Conservation (phyloP, 2,113 vertebrate genomes). For the Candoia aspera region DNA sequence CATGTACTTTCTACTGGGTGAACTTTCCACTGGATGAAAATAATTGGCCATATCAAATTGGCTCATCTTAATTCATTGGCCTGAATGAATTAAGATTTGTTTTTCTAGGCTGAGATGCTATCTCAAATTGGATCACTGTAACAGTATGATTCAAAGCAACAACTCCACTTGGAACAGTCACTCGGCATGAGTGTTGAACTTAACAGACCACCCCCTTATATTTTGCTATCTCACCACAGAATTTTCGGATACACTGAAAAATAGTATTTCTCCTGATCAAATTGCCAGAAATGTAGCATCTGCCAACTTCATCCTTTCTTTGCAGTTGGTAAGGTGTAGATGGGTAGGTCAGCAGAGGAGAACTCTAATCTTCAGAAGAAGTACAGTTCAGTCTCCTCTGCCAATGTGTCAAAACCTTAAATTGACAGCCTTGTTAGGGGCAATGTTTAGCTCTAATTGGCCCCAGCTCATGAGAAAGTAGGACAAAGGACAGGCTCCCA, state of each 20-base stretch:
- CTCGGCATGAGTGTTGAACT: not conserved
- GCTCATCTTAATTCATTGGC: not conserved
- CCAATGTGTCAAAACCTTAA: not conserved
- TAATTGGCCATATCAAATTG: not conserved
- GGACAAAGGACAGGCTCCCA: not conserved
- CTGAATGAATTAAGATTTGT: not conserved
- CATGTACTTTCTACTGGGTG: not conserved
- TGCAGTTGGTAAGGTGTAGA: not conserved
- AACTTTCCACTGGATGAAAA: not conserved
- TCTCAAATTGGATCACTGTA: not conserved
- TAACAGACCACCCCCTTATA: not conserved
- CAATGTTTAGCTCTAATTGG: conserved; percentile 1
- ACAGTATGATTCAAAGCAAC: not conserved
- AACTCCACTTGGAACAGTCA: not conserved
- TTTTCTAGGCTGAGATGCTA: not conserved
- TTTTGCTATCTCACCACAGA: not conserved
- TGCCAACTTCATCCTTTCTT: not conserved
- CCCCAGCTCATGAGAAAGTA: not conserved
- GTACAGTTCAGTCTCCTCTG: not conserved
- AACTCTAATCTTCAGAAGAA: not conserved
- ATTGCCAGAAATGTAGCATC: not conserved
- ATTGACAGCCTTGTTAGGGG: not conserved
- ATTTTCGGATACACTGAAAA: not conserved
- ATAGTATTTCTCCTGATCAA: not conserved
- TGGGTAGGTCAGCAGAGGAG: not conserved